Percentiles rank a stretch among this genome's conserved stretches.
These are phyloP conservation scores for Pachyrhynchus sulphureomaculatus DNA, from an alignment of 1,140 invertebrate species.

Conservation along the genomic window DNA sequence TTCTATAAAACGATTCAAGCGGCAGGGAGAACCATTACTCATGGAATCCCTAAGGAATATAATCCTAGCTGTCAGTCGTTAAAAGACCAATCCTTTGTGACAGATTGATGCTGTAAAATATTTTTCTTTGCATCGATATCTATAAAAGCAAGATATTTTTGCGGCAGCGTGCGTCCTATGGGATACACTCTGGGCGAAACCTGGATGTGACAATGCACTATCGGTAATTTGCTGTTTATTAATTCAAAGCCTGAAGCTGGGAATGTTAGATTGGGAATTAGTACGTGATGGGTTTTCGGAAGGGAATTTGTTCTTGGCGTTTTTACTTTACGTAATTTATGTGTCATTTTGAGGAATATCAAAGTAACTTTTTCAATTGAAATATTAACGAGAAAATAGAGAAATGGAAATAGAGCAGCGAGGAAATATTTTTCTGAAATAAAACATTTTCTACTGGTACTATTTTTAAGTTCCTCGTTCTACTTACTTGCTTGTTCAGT, in stretches of 20 bases:
- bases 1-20: slow-evolving; percentile 16
- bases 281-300: slow-evolving; percentile 21
- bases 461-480: too few species aligned
- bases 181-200: slow-evolving; percentile 23
- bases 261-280: slow-evolving; percentile 22
- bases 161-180: slow-evolving; percentile 14
- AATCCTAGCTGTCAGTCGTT: slow-evolving; percentile 43
- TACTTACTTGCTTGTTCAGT: too few species aligned
- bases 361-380: too few species aligned
- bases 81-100: slow-evolving; percentile 43
- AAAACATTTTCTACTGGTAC: too few species aligned
- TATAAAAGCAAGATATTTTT: slow-evolving; percentile 30
- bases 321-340: background rate
- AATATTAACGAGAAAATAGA: too few species aligned
- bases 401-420: too few species aligned
- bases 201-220: slow-evolving; percentile 38
- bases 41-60: slow-evolving; percentile 36
- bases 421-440: too few species aligned
- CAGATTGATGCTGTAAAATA: slow-evolving; percentile 44
- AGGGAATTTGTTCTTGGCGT: background rate
- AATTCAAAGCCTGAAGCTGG: slow-evolving; percentile 31
- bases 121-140: slow-evolving; percentile 36
- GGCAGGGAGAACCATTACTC: slow-evolving; percentile 44
- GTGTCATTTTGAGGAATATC: background rate
- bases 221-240: slow-evolving; percentile 36